Evolutionary conservation across 1,140 invertebrate genomes (phyloP).

Genomic region (Zophobas morio): DNA sequence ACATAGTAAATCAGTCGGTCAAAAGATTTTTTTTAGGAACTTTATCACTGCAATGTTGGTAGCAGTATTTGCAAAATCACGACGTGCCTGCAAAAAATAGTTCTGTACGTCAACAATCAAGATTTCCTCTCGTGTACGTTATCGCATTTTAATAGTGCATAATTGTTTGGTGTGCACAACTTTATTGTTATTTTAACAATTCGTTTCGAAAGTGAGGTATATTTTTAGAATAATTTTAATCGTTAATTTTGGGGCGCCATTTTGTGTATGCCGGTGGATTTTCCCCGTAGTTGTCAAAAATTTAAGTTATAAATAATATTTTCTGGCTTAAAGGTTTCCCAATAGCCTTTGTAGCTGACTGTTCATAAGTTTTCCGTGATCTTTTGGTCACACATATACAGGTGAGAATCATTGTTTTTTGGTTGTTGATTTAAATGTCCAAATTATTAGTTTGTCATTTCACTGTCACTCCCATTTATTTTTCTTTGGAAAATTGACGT

Average conservation of each 20-base stretch:
- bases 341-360: slow-evolving; percentile 20
- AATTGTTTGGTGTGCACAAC: slow-evolving; percentile 24
- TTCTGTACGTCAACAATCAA: slow-evolving; percentile 65
- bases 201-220: slow-evolving; percentile 33
- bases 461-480: slow-evolving; percentile 65
- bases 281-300: slow-evolving; percentile 62
- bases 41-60: slow-evolving; percentile 4
- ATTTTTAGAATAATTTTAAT: slow-evolving; percentile 62
- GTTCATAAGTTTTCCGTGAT: slow-evolving; percentile 27
- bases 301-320: slow-evolving; percentile 52
- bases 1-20: background rate
- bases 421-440: slow-evolving; percentile 41
- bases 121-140: slow-evolving; percentile 60
- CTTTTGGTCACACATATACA: slow-evolving; percentile 25
- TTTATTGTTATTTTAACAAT: slow-evolving; percentile 26
- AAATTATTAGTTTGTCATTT: slow-evolving; percentile 53
- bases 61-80: slow-evolving; percentile 64
- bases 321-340: slow-evolving; percentile 29
- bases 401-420: slow-evolving; percentile 25
- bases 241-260: slow-evolving; percentile 65
- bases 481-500: slow-evolving; percentile 61
- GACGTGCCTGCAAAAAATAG: slow-evolving; percentile 64
- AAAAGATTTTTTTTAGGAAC: slow-evolving; percentile 7
- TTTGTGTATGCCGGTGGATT: slow-evolving; percentile 66
- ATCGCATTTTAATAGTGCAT: slow-evolving; percentile 52